phyloP scores from a whole-genome alignment of 2,797 vertebrate genomes.

The Ctenochaetus hawaiiensis region DNA sequence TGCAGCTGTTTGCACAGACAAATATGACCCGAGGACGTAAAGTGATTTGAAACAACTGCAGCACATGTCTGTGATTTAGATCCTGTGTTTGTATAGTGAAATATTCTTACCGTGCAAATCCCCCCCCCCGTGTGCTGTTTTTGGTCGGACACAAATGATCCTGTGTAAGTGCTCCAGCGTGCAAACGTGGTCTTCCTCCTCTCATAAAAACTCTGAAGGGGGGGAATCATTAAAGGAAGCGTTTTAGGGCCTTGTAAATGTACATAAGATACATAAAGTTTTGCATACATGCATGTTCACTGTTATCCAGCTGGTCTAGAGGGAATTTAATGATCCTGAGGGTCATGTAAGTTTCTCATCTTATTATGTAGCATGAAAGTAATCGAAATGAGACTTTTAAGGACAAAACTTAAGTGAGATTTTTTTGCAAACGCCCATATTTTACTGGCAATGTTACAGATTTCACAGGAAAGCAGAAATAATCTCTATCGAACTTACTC shows the following conservation, averaged over 20 bases:
- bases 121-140: neutral
- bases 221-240: neutral
- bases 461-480: constrained; percentile 25
- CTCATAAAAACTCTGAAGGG: neutral
- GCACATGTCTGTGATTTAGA: neutral
- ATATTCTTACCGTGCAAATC: neutral
- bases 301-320: neutral
- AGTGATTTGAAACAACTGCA: constrained; percentile 4
- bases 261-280: neutral
- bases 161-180: neutral
- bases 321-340: neutral
- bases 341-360: neutral
- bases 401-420: neutral
- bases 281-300: neutral
- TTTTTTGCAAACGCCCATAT: neutral
- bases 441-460: neutral
- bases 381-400: neutral
- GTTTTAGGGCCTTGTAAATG: neutral
- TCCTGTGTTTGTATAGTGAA: neutral
- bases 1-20: constrained; percentile 6
- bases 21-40: neutral
- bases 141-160: constrained; percentile 3
- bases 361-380: neutral
- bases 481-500: neutral
- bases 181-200: neutral